Evolutionary conservation across 2,113 vertebrate species (phyloP).

Genomic region (Chrysochloris asiatica): DNA sequence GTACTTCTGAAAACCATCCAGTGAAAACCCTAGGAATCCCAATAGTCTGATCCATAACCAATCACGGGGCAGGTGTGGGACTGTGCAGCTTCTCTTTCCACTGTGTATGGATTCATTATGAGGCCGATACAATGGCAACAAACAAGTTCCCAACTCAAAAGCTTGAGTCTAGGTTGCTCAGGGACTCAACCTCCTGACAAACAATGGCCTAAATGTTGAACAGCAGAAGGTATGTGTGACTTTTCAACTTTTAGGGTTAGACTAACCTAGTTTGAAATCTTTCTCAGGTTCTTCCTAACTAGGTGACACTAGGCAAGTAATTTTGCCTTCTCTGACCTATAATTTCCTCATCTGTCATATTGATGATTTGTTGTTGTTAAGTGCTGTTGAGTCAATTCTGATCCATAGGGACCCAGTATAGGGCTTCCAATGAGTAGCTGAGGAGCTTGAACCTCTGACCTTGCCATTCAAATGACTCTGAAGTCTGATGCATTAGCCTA

Average conservation of each 20-base stretch:
- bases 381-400: background rate
- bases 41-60: background rate
- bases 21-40: background rate
- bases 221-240: background rate
- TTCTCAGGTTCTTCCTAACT: background rate
- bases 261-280: background rate
- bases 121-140: background rate
- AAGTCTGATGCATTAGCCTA: too few relatives aligned
- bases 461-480: too few relatives aligned
- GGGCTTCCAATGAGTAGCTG: too few relatives aligned
- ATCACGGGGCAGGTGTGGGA: background rate
- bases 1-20: background rate
- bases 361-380: too few relatives aligned
- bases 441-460: too few relatives aligned
- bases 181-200: background rate
- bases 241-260: background rate
- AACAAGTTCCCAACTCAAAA: background rate
- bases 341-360: background rate
- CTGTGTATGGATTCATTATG: background rate
- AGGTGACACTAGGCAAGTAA: background rate
- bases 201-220: rapidly evolving
- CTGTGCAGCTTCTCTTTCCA: background rate
- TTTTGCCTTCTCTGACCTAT: background rate
- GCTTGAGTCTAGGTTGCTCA: background rate
- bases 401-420: too few relatives aligned